Evolutionary conservation across 2,797 vertebrate genomes (phyloP), one percentile per base, ranked within the genome.

Genomic region (Danio kyathit): DNA sequence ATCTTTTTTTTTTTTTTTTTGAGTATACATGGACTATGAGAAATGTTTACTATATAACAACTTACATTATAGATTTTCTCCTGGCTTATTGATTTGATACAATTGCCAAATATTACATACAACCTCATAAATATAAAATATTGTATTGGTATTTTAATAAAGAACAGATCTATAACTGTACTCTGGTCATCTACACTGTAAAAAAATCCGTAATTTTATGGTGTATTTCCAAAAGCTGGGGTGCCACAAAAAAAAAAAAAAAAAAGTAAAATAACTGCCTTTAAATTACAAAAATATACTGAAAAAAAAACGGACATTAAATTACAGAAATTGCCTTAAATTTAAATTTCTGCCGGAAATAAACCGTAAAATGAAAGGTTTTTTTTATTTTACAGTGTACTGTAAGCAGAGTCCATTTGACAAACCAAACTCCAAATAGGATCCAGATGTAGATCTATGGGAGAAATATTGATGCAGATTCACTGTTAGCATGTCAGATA

Each of bases 391-490:
- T n/a, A n/a, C n/a, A n/a, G n/a, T n/a, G n/a, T n/a, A n/a, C 56
- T 48, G 54, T 16, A 40, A 17, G 80, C 61, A 71, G 75, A 85
- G 54, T 11, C 38, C 19, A 51, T 54, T 54, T 63, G 41, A 67
- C 16, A 14, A 57, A 74, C 76, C 59, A 56, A 84, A 82, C 51
- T 6, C 52, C 54, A 72, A 82, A 86, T 76, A 66, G 46, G 81
- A 70, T 83, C 71, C 79, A 84, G 82, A 85, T 86, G 83, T 57
- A 52, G n/a, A 46, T n/a, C 49, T 57, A 64, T 38, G 61, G 72
- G 43, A 66, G 48, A 85, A 80, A 72, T 74, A 49, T 40, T 43
- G 48, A 74, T 61, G 29, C 19, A 64, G 56, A 69, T 80, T 73
- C 84, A 84, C 13, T 67, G 63, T 75, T 60, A 57, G 17, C 38